Evolutionary conservation across 1,140 invertebrate species (phyloP).

Genomic region (Paramacrobiotus metropolitanus): DNA sequence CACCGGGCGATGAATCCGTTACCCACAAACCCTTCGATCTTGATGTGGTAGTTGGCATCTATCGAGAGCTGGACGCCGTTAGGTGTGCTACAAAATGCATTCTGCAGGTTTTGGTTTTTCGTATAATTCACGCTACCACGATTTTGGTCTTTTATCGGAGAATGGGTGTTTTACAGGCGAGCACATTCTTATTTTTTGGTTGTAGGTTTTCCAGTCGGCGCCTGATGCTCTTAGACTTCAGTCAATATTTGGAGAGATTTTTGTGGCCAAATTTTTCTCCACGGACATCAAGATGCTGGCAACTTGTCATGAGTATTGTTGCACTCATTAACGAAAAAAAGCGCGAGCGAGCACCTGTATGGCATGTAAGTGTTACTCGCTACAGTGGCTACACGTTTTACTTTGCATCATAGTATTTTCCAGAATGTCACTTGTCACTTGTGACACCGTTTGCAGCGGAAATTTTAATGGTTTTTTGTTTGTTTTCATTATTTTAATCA

Average conservation of each 20-base stretch:
- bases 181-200: constrained; percentile 11
- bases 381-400: no score
- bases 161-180: no score
- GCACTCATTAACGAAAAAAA: constrained; percentile 97
- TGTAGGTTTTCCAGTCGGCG: constrained; percentile 52
- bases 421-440: no score
- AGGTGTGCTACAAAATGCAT: constrained; percentile 9
- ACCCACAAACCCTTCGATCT: constrained; percentile 3
- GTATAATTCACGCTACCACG: no score
- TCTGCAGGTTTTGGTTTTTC: no score
- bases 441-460: no score
- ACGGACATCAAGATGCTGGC: constrained; percentile 34
- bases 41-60: background rate
- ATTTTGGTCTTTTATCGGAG: no score
- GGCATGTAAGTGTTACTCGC: no score
- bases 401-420: no score
- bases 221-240: constrained; percentile 87
- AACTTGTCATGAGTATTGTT: constrained; percentile 79
- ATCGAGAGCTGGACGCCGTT: background rate
- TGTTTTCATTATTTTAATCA: constrained; percentile 9
- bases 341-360: constrained; percentile 79
- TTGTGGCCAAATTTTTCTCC: constrained; percentile 76
- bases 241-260: constrained; percentile 88
- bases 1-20: constrained; percentile 1
- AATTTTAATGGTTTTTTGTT: constrained; percentile 5